Evolutionary conservation across 2,888 invertebrate genomes (phyloP).

Genomic region (Nymphalis polychloros): DNA sequence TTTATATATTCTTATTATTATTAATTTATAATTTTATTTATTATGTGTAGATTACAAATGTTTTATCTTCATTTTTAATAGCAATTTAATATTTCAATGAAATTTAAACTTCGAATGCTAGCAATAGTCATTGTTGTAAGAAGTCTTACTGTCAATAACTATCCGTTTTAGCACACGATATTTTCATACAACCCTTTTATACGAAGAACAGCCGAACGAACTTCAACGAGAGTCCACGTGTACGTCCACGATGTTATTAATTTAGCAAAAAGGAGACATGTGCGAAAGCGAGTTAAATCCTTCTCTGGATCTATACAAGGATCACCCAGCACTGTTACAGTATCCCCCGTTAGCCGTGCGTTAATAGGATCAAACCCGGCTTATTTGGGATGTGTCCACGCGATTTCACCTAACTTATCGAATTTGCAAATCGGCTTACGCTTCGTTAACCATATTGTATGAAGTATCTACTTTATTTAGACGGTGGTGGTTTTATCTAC

Average conservation of each 20-base stretch:
- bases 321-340: constrained; percentile 66
- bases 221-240: neutral
- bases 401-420: constrained; percentile 79
- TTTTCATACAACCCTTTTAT: too few relatives aligned
- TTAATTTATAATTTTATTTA: too few relatives aligned
- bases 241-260: constrained; percentile 16
- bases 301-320: constrained; percentile 55
- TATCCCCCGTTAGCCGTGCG: constrained; percentile 75
- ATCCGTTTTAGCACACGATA: too few relatives aligned
- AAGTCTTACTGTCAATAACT: too few relatives aligned
- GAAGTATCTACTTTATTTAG: constrained; percentile 39
- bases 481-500: neutral
- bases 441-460: constrained; percentile 69
- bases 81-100: too few relatives aligned
- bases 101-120: too few relatives aligned
- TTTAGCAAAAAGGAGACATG: constrained; percentile 22
- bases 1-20: too few relatives aligned
- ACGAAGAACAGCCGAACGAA: too few relatives aligned
- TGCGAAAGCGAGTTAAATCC: constrained; percentile 42
- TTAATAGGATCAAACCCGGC: constrained; percentile 80
- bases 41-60: too few relatives aligned
- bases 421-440: constrained; percentile 80
- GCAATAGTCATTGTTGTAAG: too few relatives aligned
- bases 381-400: constrained; percentile 77
- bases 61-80: too few relatives aligned